Evolutionary conservation across 2,113 vertebrate genomes (phyloP).

Genomic region (Toxostoma redivivum): DNA sequence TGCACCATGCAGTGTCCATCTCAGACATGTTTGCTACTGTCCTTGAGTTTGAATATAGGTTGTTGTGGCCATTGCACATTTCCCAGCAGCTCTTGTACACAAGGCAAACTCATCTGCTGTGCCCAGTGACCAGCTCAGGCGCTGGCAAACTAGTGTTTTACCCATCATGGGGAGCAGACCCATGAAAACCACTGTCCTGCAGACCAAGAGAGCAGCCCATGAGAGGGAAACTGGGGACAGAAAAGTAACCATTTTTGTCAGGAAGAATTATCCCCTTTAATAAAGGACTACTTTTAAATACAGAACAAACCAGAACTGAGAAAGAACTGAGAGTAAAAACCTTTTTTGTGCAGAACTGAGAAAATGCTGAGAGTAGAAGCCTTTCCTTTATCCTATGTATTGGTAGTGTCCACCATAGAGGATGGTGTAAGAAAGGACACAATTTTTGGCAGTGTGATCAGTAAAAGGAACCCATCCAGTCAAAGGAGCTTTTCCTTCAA

Average conservation of each 20-base stretch:
- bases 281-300: background rate
- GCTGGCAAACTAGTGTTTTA: background rate
- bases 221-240: background rate
- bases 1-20: background rate
- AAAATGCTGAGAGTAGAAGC: background rate
- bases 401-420: background rate
- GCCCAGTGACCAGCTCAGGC: background rate
- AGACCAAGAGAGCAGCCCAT: background rate
- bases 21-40: background rate
- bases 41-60: background rate
- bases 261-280: background rate
- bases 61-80: background rate
- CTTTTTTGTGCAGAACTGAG: background rate
- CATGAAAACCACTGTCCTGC: background rate
- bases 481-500: background rate
- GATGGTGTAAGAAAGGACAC: background rate
- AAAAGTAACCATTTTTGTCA: background rate
- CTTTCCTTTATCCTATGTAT: background rate
- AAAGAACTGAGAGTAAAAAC: background rate
- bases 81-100: background rate
- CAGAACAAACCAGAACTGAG: background rate
- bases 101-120: background rate
- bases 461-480: background rate
- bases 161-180: no score
- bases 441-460: background rate